These are phyloP conservation scores for Cydia splendana DNA, from an alignment of 1,140 invertebrate species.

Conservation along the genomic window DNA sequence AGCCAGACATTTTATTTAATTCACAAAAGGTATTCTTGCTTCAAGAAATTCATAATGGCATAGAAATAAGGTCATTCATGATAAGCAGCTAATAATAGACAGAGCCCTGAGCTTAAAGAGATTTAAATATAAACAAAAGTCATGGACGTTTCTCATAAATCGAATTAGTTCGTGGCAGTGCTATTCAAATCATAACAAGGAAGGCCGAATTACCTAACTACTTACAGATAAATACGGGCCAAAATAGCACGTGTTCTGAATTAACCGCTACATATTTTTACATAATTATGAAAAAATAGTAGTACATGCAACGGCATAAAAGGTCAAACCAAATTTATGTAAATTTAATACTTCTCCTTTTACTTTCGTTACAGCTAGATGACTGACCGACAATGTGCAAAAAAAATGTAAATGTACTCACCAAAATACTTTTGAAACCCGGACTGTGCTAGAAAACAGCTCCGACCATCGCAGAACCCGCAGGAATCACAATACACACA, in stretches of 20 bases:
- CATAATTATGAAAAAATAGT: neutral
- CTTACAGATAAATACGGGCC: neutral
- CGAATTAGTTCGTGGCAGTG: neutral
- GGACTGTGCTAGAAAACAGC: constrained; percentile 77
- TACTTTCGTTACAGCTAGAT: constrained; percentile 11
- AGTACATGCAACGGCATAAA: neutral
- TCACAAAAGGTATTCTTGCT: no score
- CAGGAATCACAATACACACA: constrained; percentile 62
- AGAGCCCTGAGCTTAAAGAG: neutral
- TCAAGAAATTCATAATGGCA: no score
- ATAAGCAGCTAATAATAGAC: neutral
- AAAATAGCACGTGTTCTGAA: neutral
- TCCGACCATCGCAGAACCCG: constrained; percentile 69
- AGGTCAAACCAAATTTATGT: constrained; percentile 6
- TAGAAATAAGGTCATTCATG: neutral
- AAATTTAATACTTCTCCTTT: constrained; percentile 14
- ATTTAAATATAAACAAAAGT: neutral
- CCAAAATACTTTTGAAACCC: constrained; percentile 68
- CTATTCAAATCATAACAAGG: neutral
- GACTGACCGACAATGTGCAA: neutral
- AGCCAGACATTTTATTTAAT: no score
- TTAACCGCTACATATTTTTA: neutral
- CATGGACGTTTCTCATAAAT: neutral
- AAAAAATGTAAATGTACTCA: constrained; percentile 48
- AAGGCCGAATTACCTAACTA: constrained; percentile 15